phyloP scores from a whole-genome alignment of 2,113 vertebrate species.

The Grallaria varia region DNA sequence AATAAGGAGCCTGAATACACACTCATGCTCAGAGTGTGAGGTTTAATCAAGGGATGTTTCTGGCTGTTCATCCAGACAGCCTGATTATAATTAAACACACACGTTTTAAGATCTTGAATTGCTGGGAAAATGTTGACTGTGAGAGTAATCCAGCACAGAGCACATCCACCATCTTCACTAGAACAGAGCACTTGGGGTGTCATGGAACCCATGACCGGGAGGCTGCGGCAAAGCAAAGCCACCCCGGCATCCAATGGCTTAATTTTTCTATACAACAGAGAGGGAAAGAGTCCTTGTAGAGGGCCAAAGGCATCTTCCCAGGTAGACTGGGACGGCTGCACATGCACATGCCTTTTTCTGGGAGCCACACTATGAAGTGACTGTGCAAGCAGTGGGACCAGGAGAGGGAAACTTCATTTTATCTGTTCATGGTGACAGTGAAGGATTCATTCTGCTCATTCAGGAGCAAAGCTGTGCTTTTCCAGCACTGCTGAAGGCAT shows the following conservation, averaged over 20 bases:
- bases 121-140: neutral
- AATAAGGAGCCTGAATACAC: neutral
- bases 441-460: neutral
- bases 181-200: neutral
- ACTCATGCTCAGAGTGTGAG: fast-evolving
- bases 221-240: neutral
- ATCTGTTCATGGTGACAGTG: fast-evolving
- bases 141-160: neutral
- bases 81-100: slow-evolving; percentile 18
- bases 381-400: fast-evolving
- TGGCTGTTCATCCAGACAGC: neutral
- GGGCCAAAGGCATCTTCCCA: neutral
- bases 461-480: neutral
- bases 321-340: neutral
- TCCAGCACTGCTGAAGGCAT: neutral
- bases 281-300: neutral
- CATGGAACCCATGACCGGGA: fast-evolving
- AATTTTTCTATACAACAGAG: neutral
- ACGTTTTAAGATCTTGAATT: neutral
- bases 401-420: neutral
- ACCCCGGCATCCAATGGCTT: neutral
- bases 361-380: neutral
- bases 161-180: neutral
- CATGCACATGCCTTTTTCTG: neutral
- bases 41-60: neutral